Base-by-base conservation (phyloP, 1,140 invertebrate genomes). In the Leguminivora glycinivorella region DNA sequence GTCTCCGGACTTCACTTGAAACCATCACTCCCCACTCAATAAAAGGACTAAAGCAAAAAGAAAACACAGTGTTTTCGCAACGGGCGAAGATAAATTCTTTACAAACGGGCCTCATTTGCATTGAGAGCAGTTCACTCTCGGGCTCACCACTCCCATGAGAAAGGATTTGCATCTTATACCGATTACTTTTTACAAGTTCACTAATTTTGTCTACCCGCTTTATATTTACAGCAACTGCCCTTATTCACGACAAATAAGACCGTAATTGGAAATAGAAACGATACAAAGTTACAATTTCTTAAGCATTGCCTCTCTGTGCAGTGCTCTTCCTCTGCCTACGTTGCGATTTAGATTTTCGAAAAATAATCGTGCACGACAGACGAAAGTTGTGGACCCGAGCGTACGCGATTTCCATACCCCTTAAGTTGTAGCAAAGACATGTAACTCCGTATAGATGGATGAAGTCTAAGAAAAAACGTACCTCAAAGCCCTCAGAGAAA, bases 101-200 rank as follows among this genome's bases (percentile, higher is more conserved):
- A 31, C 47, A 72, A 25, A 70, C 69, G 70, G 68, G 70, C 75
- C 79, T 88, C 77, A 87, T 87, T 88, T 83, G 80, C 83, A 88
- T 87, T 70, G 70, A 75, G 72, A 83, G 81, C 74, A 81, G 79
- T 81, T 87, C 82, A 76, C 76, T 76, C 72, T 74, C 72, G 67
- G 77, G 77, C 72, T 25, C 70, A 75, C 72, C 72, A 67, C 71
- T 78, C 84, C 77, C 83, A 26, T 47, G 76, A 78, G 80, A 67
- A 29, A 43, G 31, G 69, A 87, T 89, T 87, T 87, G 82, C 85
- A 87, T 89, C 70, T 78, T 77, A 79, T 82, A 80, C 76, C 83
- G 86, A 86, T 87, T 85, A 87, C 81, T 83, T 87, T 83, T 82
- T 82, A 86, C 79, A 85, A 84, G 77, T 86, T 78, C 76, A 80